Evolutionary conservation across 2,888 invertebrate genomes (phyloP), one percentile per base, ranked within the genome.

Genomic region (Pristionchus mayeri): DNA sequence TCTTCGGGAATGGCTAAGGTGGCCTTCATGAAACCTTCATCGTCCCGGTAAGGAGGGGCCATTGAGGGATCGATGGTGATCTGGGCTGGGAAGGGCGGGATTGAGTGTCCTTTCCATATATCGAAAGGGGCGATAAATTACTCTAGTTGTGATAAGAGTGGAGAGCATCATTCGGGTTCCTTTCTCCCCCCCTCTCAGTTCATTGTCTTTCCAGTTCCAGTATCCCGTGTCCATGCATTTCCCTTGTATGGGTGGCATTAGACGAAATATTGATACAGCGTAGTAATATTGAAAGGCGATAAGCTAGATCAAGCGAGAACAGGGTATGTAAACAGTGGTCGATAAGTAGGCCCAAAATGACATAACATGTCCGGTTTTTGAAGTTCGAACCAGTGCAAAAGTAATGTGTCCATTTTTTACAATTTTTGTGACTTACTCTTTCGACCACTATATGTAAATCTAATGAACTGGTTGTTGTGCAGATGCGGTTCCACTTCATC

Each of bases 1-100:
- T 71, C 80, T 37, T 54, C 80, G 13, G 37, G 54, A 54, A 80
- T 80, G 80, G 80, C 80, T n/a, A 54, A 57, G n/a, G 80, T 80
- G 34, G 80, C 80, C 57, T 54, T 80, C 40, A 44, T 57, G 40
- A 80, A 80, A 27, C 57, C 80, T 7, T 80, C 80, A n/a, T 40
- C 80, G 13, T 80, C 80, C n/a, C 54, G 80, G 80, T 80, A 3
- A 24, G 54, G n/a, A 21, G 54, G 54, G 54, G 54, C 4, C 9
- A 21, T 54, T 4, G 44, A 44, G 44, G 13, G 44, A 44, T 44
- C 44, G 13, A 44, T 13, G 44, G 6, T 6, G 44, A 44, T 44
- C n/a, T n/a, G n/a, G n/a, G n/a, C n/a, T n/a, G n/a, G n/a, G n/a
- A n/a, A n/a, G n/a, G n/a, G n/a, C n/a, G n/a, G n/a, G n/a, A n/a